phyloP scores from a whole-genome alignment of 37 sponge, comb jelly and placozoan genomes.

The Beroe forskalii region DNA sequence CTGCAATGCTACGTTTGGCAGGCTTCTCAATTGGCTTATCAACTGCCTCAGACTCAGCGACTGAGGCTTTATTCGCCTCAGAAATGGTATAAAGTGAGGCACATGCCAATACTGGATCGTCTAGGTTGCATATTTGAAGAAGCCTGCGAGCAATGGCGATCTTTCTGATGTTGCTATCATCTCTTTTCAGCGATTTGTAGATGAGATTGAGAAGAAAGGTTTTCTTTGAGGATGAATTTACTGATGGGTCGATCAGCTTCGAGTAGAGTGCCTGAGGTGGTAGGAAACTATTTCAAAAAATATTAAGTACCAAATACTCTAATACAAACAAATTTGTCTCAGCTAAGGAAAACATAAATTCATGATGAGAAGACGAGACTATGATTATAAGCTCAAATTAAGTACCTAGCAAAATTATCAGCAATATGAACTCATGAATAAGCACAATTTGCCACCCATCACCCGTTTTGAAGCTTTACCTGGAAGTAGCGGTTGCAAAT shows the following conservation, averaged over 20 bases:
- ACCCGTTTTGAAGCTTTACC: too few species aligned
- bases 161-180: conserved; percentile 74
- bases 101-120: conserved; percentile 32
- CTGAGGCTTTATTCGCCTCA: conserved; percentile 1
- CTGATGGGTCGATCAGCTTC: conserved; percentile 84
- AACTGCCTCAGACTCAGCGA: not conserved
- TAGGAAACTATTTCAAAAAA: too few species aligned
- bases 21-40: too few species aligned
- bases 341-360: too few species aligned
- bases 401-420: too few species aligned
- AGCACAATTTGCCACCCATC: too few species aligned
- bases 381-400: not conserved
- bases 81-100: conserved; percentile 30
- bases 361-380: not conserved
- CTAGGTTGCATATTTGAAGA: conserved; percentile 31
- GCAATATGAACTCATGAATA: too few species aligned
- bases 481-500: conserved; percentile 33
- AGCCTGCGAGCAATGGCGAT: conserved; percentile 30
- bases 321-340: too few species aligned
- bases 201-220: conserved; percentile 92
- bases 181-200: conserved; percentile 91
- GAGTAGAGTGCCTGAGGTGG: conserved; percentile 79
- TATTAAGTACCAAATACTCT: too few species aligned
- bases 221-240: conserved; percentile 74
- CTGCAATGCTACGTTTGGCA: too few species aligned